These are phyloP conservation scores for Nowickia ferox DNA, from an alignment of 2,888 invertebrate genomes.

Conservation along the genomic window DNA sequence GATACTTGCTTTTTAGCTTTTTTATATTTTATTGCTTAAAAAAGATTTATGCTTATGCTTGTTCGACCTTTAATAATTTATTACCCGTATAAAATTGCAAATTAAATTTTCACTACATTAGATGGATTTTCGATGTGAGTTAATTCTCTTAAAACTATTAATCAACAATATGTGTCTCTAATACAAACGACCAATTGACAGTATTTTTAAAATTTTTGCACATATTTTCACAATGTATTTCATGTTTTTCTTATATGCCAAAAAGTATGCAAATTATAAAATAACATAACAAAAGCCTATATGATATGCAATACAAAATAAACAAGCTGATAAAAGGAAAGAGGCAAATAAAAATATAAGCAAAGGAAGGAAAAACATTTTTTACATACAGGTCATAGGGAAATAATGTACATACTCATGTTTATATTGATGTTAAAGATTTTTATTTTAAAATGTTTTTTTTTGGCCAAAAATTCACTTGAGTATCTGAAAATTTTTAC, in stretches of 20 bases:
- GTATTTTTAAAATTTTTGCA: conserved; percentile 39
- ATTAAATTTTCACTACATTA: neutral
- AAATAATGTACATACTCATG: conserved; percentile 24
- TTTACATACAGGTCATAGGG: conserved; percentile 35
- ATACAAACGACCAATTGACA: conserved; percentile 25
- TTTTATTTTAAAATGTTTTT: neutral
- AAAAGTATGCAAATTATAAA: conserved; percentile 70
- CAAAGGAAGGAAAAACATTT: conserved; percentile 35
- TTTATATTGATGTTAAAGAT: neutral
- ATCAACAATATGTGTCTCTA: conserved; percentile 23
- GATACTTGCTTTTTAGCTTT: no score
- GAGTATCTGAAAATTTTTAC: neutral
- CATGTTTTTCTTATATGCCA: conserved; percentile 16
- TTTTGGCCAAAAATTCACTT: neutral
- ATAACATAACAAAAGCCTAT: conserved; percentile 59
- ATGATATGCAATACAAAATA: conserved; percentile 53
- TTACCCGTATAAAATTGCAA: neutral
- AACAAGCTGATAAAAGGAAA: neutral
- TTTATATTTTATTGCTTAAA: no score
- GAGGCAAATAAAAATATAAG: neutral
- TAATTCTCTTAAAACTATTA: conserved; percentile 13
- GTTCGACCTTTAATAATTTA: neutral
- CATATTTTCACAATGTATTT: conserved; percentile 25
- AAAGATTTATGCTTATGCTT: neutral
- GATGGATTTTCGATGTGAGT: neutral